A percentile compares a stretch with the other conserved stretches of the same genome.
Conservation (phyloP, 2,888 invertebrate species). For the Diloba caeruleocephala region DNA sequence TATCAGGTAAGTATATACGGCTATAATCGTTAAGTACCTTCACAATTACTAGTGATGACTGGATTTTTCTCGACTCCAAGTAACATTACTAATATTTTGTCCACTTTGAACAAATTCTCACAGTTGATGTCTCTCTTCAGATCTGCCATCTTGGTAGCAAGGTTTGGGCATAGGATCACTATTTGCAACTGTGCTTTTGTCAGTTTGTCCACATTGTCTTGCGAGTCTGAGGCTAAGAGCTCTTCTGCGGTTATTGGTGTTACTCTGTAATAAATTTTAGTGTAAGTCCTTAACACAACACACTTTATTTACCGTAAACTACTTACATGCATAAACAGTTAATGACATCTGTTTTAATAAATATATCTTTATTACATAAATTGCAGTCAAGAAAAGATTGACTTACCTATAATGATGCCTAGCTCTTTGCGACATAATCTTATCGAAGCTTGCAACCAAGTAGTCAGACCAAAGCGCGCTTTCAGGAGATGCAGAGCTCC, state of each 20-base stretch:
- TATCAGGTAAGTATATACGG: neutral
- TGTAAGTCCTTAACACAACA: neutral
- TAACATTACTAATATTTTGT: constrained; percentile 94
- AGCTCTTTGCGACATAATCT: constrained; percentile 94
- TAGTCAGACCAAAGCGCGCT: constrained; percentile 95
- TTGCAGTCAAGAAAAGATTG: constrained; percentile 1
- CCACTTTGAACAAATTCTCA: constrained; percentile 90
- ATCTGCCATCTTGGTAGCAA: constrained; percentile 90
- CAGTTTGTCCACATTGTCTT: constrained; percentile 87
- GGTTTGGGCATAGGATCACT: constrained; percentile 93
- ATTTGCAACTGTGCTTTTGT: constrained; percentile 93
- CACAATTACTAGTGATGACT: constrained; percentile 91
- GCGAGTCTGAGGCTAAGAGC: constrained; percentile 84
- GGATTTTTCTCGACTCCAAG: constrained; percentile 93
- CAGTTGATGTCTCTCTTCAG: constrained; percentile 87
- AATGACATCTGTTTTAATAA: neutral
- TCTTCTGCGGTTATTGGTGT: constrained; percentile 93
- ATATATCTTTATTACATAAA: constrained; percentile 5
- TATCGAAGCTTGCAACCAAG: constrained; percentile 94
- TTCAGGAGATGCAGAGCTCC: constrained; percentile 93
- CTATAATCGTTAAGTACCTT: constrained; percentile 89
- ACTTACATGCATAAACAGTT: neutral
- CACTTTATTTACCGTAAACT: too few relatives aligned
- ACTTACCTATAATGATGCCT: constrained; percentile 93
- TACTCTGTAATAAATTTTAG: constrained; percentile 87